Conservation (phyloP, 2,888 invertebrate genomes). For the Diploptera punctata region DNA sequence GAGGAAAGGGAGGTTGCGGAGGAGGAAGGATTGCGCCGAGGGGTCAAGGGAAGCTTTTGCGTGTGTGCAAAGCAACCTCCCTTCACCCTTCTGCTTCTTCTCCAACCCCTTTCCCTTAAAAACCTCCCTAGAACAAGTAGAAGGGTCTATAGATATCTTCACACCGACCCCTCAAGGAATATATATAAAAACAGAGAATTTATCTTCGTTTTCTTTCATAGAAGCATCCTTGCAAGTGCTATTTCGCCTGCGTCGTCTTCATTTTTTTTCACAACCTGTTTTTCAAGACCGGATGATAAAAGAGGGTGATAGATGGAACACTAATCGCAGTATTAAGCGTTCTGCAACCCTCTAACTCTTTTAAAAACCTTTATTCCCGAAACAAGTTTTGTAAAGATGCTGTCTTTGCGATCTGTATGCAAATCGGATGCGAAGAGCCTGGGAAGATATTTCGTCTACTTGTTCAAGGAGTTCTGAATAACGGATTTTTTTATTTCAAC, state of each 20-base stretch:
- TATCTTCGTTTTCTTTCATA: constrained; percentile 27
- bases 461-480: not conserved
- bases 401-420: not conserved
- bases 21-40: constrained; percentile 8
- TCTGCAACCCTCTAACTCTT: not conserved
- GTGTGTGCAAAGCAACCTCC: constrained; percentile 20
- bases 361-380: constrained; percentile 1
- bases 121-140: constrained; percentile 13
- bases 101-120: not conserved
- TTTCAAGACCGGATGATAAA: constrained; percentile 31
- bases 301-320: constrained; percentile 24
- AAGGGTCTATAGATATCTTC: constrained; percentile 16
- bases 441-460: constrained; percentile 1
- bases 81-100: not conserved
- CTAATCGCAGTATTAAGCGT: constrained; percentile 32
- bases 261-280: constrained; percentile 28
- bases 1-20: constrained; percentile 27
- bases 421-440: constrained; percentile 7
- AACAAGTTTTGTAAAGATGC: constrained; percentile 12
- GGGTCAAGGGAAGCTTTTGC: constrained; percentile 29
- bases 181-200: constrained; percentile 22
- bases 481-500: constrained; percentile 16
- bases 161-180: constrained; percentile 27
- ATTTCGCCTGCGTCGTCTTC: not conserved
- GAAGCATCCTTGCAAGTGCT: not conserved